Percentiles rank a stretch among this genome's conserved stretches.
Conservation (phyloP, 2,113 vertebrate species). For the Blennius ocellaris region DNA sequence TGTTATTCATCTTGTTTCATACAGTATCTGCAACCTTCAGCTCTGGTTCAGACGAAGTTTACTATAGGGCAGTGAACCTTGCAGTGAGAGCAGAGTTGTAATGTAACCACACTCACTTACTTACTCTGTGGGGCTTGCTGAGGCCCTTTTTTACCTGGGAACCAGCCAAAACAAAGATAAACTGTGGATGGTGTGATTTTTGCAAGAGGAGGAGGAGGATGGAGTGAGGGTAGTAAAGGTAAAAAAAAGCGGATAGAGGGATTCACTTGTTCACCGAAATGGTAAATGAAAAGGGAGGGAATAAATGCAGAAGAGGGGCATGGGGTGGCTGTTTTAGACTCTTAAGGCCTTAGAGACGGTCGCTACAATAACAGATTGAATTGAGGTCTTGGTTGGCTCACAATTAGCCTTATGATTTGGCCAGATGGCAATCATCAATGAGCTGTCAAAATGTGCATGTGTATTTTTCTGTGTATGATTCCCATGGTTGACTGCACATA, state of each 20-base stretch:
- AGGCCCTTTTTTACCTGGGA: background rate
- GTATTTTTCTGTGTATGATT: slow-evolving; percentile 8
- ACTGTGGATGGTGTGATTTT: slow-evolving; percentile 50
- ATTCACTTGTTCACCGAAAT: too few relatives aligned
- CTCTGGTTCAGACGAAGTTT: slow-evolving; percentile 2
- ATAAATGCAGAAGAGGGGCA: slow-evolving; percentile 8
- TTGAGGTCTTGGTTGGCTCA: background rate
- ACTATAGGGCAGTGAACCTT: slow-evolving; percentile 18
- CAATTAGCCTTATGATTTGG: slow-evolving; percentile 2
- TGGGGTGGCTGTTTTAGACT: background rate
- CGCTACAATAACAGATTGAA: background rate
- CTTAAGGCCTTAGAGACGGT: slow-evolving; percentile 21
- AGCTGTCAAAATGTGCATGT: background rate
- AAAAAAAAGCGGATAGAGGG: too few relatives aligned
- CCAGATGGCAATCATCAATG: slow-evolving; percentile 33
- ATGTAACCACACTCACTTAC: slow-evolving; percentile 15
- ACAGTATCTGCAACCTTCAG: slow-evolving; percentile 6
- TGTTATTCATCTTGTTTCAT: slow-evolving; percentile 1
- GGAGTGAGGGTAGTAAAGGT: too few relatives aligned
- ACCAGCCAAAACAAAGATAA: slow-evolving; percentile 62
- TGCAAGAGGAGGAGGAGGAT: slow-evolving; percentile 19
- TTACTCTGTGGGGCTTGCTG: background rate
- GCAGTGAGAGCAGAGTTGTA: slow-evolving; percentile 15
- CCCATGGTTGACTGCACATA: background rate
- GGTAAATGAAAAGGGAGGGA: slow-evolving; percentile 10